Evolutionary conservation across 2,797 vertebrate genomes (phyloP).

Genomic region (Neopelma chrysocephalum): DNA sequence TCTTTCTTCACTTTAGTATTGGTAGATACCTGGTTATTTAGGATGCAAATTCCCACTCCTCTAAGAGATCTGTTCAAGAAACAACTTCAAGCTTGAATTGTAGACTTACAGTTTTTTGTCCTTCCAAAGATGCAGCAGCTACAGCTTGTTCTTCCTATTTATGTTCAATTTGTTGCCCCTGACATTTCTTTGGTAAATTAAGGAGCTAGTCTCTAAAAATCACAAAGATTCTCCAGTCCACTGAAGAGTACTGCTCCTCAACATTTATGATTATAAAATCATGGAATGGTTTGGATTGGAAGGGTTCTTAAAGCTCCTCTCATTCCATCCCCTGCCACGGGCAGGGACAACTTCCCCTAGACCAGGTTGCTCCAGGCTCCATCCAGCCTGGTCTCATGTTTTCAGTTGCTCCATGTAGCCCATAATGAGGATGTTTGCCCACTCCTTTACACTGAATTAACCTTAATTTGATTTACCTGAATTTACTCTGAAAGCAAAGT

Average conservation of each 20-base stretch:
- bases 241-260: background rate
- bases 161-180: background rate
- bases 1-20: background rate
- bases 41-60: background rate
- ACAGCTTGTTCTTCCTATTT: background rate
- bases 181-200: background rate
- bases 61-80: background rate
- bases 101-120: background rate
- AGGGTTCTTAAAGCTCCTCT: background rate
- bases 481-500: constrained; percentile 8
- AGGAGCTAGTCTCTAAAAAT: background rate
- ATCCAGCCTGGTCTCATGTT: background rate
- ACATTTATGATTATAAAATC: background rate
- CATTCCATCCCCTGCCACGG: background rate
- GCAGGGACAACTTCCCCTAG: background rate
- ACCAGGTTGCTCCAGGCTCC: background rate
- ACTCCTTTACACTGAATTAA: background rate
- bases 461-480: constrained; percentile 42
- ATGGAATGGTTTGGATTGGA: background rate
- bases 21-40: background rate
- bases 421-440: background rate
- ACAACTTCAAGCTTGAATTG: background rate
- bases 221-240: background rate
- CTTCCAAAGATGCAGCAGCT: background rate
- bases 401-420: background rate